phyloP scores from a whole-genome alignment of 23 tunicate species.

The Trididemnum miniatum region DNA sequence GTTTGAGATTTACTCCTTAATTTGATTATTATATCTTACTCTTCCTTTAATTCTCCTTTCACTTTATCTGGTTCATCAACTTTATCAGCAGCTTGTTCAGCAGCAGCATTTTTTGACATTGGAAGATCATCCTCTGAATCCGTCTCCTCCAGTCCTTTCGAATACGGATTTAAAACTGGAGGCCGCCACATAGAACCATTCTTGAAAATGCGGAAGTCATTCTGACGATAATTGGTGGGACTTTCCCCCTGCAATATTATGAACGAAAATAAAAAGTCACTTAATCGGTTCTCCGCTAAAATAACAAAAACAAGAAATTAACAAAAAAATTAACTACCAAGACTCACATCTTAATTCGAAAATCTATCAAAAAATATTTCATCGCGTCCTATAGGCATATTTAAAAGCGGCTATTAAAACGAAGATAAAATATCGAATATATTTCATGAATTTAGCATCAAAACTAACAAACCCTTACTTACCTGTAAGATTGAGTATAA shows the following conservation, averaged over 20 bases:
- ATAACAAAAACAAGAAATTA: too few species aligned
- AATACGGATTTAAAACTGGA: constrained; percentile 79
- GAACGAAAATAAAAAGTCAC: neutral
- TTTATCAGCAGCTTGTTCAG: constrained; percentile 3
- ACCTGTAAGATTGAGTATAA: constrained; percentile 55
- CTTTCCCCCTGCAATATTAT: constrained; percentile 82
- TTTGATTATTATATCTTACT: too few species aligned
- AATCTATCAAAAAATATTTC: too few species aligned
- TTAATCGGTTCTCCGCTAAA: neutral
- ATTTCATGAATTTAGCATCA: too few species aligned
- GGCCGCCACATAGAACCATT: constrained; percentile 91
- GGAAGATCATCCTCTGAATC: constrained; percentile 76
- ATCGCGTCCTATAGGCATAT: too few species aligned
- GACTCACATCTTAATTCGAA: too few species aligned
- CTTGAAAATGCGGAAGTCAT: constrained; percentile 74
- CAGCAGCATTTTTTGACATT: constrained; percentile 28
- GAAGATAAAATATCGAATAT: too few species aligned
- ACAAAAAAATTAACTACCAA: too few species aligned
- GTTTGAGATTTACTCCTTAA: too few species aligned
- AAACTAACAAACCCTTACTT: too few species aligned
- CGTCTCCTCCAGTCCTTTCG: constrained; percentile 55
- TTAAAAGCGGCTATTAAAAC: too few species aligned
- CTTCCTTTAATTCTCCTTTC: constrained; percentile 71
- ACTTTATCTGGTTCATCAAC: constrained; percentile 54
- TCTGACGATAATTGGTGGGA: constrained; percentile 60